Percentiles rank a stretch among this genome's conserved stretches.
Evolutionary conservation across 2,888 invertebrate genomes (phyloP).

Genomic region (Drosophila dives): DNA sequence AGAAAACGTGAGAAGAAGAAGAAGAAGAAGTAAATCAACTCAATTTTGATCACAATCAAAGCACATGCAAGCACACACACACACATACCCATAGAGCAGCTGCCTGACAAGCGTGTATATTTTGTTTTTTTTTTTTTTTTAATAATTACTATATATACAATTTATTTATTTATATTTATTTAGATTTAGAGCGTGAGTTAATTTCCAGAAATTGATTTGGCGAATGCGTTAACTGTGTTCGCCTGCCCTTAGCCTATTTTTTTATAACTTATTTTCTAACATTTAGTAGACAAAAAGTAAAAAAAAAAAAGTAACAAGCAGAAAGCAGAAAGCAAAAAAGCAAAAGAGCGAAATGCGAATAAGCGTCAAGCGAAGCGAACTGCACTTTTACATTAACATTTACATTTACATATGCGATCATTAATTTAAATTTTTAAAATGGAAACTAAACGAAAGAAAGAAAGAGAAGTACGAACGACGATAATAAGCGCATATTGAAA

Average conservation of each 20-base stretch:
- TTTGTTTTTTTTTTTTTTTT: slow-evolving; percentile 74
- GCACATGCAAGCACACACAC: slow-evolving; percentile 15
- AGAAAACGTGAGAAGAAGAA: not conserved
- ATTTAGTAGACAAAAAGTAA: slow-evolving; percentile 34
- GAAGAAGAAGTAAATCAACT: not conserved
- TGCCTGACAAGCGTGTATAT: slow-evolving; percentile 77
- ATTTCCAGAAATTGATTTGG: slow-evolving; percentile 46
- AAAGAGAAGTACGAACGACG: slow-evolving; percentile 21
- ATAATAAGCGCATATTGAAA: slow-evolving; percentile 48
- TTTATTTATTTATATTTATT: slow-evolving; percentile 82
- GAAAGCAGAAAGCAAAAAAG: slow-evolving; percentile 1
- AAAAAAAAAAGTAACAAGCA: slow-evolving; percentile 1
- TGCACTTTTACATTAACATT: slow-evolving; percentile 41
- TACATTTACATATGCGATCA: slow-evolving; percentile 46
- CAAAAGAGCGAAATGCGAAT: not conserved
- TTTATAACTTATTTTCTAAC: slow-evolving; percentile 46
- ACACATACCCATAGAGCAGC: slow-evolving; percentile 28
- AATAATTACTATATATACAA: slow-evolving; percentile 75
- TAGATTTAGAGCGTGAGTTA: slow-evolving; percentile 75
- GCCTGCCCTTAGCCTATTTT: slow-evolving; percentile 47
- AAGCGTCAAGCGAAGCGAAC: slow-evolving; percentile 24
- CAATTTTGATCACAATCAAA: slow-evolving; percentile 6
- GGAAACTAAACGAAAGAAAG: slow-evolving; percentile 26
- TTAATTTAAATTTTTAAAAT: slow-evolving; percentile 37
- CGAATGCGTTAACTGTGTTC: slow-evolving; percentile 25